These are phyloP conservation scores for Nanorana parkeri DNA, from an alignment of 2,113 vertebrate genomes.

Conservation along the genomic window DNA sequence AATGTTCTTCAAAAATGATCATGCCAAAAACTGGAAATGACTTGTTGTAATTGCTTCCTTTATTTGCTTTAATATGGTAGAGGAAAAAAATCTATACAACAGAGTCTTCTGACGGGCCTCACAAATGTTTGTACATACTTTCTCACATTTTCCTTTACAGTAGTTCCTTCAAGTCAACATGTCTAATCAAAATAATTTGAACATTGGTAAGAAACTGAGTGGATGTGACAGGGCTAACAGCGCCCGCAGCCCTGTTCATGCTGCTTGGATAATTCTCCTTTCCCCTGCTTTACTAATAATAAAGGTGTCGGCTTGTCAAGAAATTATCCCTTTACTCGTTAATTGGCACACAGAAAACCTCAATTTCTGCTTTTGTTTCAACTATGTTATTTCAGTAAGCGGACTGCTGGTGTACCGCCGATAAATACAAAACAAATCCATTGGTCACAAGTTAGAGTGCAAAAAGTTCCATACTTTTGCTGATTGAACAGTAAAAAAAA, in stretches of 20 bases:
- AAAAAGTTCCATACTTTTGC: too few species aligned
- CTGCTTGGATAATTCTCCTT: not conserved
- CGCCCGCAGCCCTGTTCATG: constrained; percentile 6
- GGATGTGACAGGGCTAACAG: constrained; percentile 12
- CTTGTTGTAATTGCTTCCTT: too few species aligned
- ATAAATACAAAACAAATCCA: too few species aligned
- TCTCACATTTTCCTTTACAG: not conserved
- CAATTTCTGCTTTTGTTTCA: not conserved
- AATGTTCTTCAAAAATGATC: too few species aligned
- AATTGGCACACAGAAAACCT: not conserved
- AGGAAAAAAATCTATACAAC: not conserved
- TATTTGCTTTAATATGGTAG: too few species aligned
- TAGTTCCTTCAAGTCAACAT: constrained; percentile 29
- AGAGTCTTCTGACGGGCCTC: not conserved
- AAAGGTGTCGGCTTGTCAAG: not conserved
- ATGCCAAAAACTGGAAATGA: too few species aligned
- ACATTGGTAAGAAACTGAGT: not conserved
- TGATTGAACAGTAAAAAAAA: too few species aligned
- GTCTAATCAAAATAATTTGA: constrained; percentile 45
- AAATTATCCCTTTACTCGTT: not conserved
- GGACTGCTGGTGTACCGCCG: not conserved
- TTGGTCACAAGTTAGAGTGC: too few species aligned
- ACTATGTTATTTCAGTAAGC: not conserved
- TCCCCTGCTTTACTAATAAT: not conserved
- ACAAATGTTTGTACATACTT: not conserved